phyloP scores from a whole-genome alignment of 37 sponge, comb jelly and placozoan genomes.

The Eunapius fragilis region DNA sequence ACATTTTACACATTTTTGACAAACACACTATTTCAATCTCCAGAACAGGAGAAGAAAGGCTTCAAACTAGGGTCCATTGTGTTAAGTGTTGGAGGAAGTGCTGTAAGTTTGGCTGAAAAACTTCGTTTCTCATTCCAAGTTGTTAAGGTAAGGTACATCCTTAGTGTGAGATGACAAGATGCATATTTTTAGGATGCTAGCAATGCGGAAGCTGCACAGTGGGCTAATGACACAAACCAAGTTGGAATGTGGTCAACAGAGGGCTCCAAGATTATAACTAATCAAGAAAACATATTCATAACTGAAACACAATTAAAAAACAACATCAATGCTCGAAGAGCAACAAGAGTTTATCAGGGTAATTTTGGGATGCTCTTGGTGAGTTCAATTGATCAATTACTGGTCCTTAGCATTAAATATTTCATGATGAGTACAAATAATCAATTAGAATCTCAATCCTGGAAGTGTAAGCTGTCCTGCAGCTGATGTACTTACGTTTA shows the following conservation, averaged over 20 bases:
- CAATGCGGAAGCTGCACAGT: conserved; percentile 57
- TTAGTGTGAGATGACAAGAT: neutral
- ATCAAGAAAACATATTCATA: neutral
- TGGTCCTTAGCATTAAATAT: neutral
- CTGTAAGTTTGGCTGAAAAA: neutral
- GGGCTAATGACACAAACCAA: conserved; percentile 9
- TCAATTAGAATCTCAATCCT: conserved; percentile 50
- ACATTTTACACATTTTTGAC: neutral
- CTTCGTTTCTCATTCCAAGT: neutral
- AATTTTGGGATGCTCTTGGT: conserved; percentile 55
- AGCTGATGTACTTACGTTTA: conserved; percentile 44
- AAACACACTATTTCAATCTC: neutral
- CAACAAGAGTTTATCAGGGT: neutral
- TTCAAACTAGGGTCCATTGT: neutral
- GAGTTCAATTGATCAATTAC: too few relatives aligned
- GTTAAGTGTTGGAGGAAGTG: neutral
- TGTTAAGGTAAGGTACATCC: neutral
- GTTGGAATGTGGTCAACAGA: conserved; percentile 40
- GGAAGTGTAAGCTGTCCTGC: conserved; percentile 1
- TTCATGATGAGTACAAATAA: neutral
- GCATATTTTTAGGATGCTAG: conserved; percentile 81
- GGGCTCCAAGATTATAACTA: conserved; percentile 7
- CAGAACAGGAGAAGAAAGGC: neutral
- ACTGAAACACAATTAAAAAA: neutral
- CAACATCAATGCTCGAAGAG: conserved; percentile 11